Base-by-base conservation (phyloP, 2,888 invertebrate genomes). In the Phengaris arion region DNA sequence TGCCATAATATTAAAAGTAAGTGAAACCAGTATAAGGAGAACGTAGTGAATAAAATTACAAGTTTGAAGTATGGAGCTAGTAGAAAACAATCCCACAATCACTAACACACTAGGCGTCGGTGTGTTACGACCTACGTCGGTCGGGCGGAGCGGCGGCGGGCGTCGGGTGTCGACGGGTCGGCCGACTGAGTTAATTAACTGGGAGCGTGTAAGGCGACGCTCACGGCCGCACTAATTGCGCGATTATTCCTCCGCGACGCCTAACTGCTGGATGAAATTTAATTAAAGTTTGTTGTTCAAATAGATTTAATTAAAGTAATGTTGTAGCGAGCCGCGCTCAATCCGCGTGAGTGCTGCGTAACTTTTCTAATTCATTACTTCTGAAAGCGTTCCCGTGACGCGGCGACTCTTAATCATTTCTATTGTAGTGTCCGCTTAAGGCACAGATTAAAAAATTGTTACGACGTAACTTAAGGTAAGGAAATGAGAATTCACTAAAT, bases 231-330 rank as follows among this genome's bases (percentile, higher is more conserved):
- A 92, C 93, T 93, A 93, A 93, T 93, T 93, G 93, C 92, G 87
- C 93, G 93, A 93, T 93, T 93, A 93, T 92, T 92, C 92, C 93
- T 92, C 89, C 91, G 89, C 92, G 91, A 90, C 92, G 92, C 94
- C 92, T 92, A 93, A 94, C 94, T 93, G 93, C 92, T 92, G 89
- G 92, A 93, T 93, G 92, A 94, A 93, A 94, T 94, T 94, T 94
- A 94, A 94, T 94, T 94, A 94, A 94, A 94, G 91, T 94, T 94
- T 94, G 94, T 94, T 94, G 94, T 94, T 94, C 92, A 94, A 94
- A 94, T 94, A 94, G 94, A 94, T 94, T 94, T 94, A 94, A 94
- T 94, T 94, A 94, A 94, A 94, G 93, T 94, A 94, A 94, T 94
- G 94, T 91, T 92, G 93, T 92, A 91, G 91, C 89, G 88, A 88